Percentiles rank a stretch among this genome's conserved stretches.
Conservation (phyloP, 1,140 invertebrate species). For the fruit fly (Drosophila melanogaster) region Release_6_plus_ISO1_MT NC_004354.4:4069501-4070000, state of each 20-base stretch:
- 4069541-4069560: slow-evolving; percentile 29
- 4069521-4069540: slow-evolving; percentile 25
- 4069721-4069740: not conserved
- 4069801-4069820: slow-evolving; percentile 34
- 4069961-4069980: slow-evolving; percentile 1
- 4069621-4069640: no score
- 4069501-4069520: slow-evolving; percentile 81
- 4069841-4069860: slow-evolving; percentile 44
- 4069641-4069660: no score
- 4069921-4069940: slow-evolving; percentile 26
- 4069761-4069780: slow-evolving; percentile 45
- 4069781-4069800: slow-evolving; percentile 41
- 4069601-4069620: slow-evolving; percentile 10
- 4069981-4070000: slow-evolving; percentile 27
- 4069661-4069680: no score
- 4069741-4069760: slow-evolving; percentile 5
- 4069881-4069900: not conserved
- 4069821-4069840: slow-evolving; percentile 36
- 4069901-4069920: slow-evolving; percentile 33
- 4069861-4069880: not conserved
- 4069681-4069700: no score
- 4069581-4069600: slow-evolving; percentile 12
- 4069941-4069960: slow-evolving; percentile 11
- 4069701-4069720: no score
- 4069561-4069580: slow-evolving; percentile 45